Percentiles rank a stretch among this genome's conserved stretches.
Evolutionary conservation across 2,113 vertebrate species (phyloP).

Genomic region (Electrona antarctica): DNA sequence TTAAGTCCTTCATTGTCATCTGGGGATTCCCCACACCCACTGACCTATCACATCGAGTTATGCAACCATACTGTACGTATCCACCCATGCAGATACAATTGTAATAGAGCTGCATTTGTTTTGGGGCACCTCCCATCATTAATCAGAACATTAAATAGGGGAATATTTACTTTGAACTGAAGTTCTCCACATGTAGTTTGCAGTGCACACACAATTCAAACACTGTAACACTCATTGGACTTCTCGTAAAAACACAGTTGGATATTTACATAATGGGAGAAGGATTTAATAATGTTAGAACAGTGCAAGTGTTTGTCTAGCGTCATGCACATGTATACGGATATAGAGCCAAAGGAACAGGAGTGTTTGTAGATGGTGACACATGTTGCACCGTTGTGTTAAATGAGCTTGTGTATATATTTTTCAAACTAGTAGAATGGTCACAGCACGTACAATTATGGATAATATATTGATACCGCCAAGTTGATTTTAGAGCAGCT

Average conservation of each 20-base stretch:
- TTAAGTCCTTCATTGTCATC: too few relatives aligned
- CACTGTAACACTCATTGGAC: conserved; percentile 11
- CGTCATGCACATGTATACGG: conserved; percentile 28
- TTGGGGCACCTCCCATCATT: not conserved
- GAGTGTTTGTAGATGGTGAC: conserved; percentile 8
- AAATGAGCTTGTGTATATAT: too few relatives aligned
- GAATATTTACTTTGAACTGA: conserved; percentile 33
- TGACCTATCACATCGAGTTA: too few relatives aligned
- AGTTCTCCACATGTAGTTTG: not conserved
- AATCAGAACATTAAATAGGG: conserved; percentile 31
- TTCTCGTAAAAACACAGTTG: not conserved
- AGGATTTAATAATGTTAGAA: conserved; percentile 13
- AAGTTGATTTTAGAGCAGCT: too few relatives aligned
- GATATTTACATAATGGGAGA: conserved; percentile 3
- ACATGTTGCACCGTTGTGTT: too few relatives aligned
- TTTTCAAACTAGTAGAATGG: too few relatives aligned
- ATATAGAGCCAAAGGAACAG: conserved; percentile 25
- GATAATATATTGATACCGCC: too few relatives aligned
- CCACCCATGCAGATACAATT: not conserved
- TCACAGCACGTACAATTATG: too few relatives aligned
- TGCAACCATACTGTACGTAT: not conserved
- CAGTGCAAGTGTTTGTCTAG: not conserved
- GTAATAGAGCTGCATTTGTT: not conserved
- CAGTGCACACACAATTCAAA: conserved; percentile 33
- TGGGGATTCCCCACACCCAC: too few relatives aligned